phyloP scores from a whole-genome alignment of 2,888 invertebrate genomes.

The Nineta flava region DNA sequence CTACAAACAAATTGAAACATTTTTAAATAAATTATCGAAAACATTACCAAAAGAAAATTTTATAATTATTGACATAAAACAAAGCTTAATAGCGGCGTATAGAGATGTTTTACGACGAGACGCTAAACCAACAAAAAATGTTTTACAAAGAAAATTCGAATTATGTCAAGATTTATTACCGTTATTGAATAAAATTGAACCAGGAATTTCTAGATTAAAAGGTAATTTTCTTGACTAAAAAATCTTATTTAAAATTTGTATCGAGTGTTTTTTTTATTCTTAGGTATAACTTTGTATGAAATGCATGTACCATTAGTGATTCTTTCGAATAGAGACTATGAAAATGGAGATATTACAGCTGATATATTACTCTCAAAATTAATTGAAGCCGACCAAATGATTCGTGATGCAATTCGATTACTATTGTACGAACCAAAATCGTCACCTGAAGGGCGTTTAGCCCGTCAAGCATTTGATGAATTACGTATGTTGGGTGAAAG shows the following conservation, averaged over 20 bases:
- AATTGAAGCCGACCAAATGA: conserved; percentile 35
- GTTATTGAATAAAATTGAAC: conserved; percentile 48
- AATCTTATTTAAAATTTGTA: not conserved
- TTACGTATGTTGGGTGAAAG: conserved; percentile 39
- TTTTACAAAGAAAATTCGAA: conserved; percentile 45
- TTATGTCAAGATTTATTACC: conserved; percentile 47
- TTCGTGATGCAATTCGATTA: conserved; percentile 46
- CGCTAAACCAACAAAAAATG: conserved; percentile 27
- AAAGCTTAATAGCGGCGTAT: conserved; percentile 42
- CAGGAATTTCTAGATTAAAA: conserved; percentile 52
- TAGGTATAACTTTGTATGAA: conserved; percentile 61
- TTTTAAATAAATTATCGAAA: conserved; percentile 32
- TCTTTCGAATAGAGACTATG: conserved; percentile 44
- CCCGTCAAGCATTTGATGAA: conserved; percentile 49
- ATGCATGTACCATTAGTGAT: conserved; percentile 50
- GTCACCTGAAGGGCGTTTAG: conserved; percentile 56
- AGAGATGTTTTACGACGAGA: conserved; percentile 16
- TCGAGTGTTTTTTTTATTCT: conserved; percentile 16
- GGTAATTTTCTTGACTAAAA: conserved; percentile 26
- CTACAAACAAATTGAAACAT: conserved; percentile 26
- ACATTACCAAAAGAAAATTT: conserved; percentile 51
- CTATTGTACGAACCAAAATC: conserved; percentile 52
- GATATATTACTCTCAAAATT: conserved; percentile 38
- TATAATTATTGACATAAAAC: conserved; percentile 49
- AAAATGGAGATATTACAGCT: conserved; percentile 38